Base-by-base conservation (phyloP, 2,797 vertebrate genomes). In the Xyrichtys novacula region DNA sequence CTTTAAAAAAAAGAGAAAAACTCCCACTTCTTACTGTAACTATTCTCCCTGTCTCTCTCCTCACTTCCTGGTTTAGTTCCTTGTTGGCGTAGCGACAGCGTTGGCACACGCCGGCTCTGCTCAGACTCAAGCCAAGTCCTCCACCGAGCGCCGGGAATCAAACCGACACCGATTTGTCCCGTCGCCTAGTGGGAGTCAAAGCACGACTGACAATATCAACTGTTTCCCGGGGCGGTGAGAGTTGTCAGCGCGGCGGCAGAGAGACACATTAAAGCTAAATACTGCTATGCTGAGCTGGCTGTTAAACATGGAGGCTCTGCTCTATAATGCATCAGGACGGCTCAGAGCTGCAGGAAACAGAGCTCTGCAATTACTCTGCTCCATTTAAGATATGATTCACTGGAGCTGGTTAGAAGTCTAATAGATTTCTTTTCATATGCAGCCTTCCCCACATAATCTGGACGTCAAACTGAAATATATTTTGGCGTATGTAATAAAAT, bases 201-300 rank as follows among this genome's bases (percentile, higher is more conserved):
- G 50, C n/a, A 2, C 42, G n/a, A 42, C 71, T 84, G 80, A 86
- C 80, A 87, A 78, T 81, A 84, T 86, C 79, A 81, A 68, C 72
- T 49, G 57, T 83, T 80, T 79, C 80, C 83, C 20, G 68, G 26
- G 70, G 78, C 74, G 47, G 67, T 68, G 84, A 66, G 70, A 66
- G 68, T 71, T 69, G 63, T 76, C 54, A 63, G 42, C 34, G 2
- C 59, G 15, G 9, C 14, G 20, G 20, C 14, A 42, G 15, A 36
- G 43, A 34, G 64, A 63, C 47, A 66, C 74, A 65, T 78, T 74
- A 52, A 62, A 71, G 43, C 66, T 66, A 52, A 63, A 72, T 40
- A 60, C 23, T 25, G 32, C 16, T 65, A 48, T 26, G 36, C 42
- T 74, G 38, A 26, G 16, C 52, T 64, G 7, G 4, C 32, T 43